phyloP scores from a whole-genome alignment of 2,797 vertebrate species.

The Sebastes steindachneri region DNA sequence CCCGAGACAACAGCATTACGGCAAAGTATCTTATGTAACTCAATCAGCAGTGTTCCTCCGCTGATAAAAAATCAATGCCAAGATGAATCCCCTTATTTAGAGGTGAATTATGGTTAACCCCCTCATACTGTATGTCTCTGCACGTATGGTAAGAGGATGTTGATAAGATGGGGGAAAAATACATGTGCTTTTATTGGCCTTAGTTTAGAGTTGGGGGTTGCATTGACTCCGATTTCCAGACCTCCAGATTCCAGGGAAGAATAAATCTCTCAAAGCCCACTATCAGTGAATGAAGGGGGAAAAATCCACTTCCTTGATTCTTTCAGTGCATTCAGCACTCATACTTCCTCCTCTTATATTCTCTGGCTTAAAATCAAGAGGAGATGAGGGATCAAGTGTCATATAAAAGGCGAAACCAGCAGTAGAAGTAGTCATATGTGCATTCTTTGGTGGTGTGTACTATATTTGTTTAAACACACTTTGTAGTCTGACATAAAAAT shows the following conservation, averaged over 20 bases:
- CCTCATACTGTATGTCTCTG: neutral
- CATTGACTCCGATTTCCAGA: slow-evolving; percentile 45
- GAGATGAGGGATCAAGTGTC: slow-evolving; percentile 31
- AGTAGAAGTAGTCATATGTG: neutral
- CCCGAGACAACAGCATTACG: slow-evolving; percentile 47
- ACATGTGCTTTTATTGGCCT: slow-evolving; percentile 46
- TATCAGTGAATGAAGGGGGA: slow-evolving; percentile 42
- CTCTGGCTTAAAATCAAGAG: slow-evolving; percentile 28
- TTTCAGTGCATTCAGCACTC: slow-evolving; percentile 55
- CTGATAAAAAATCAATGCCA: slow-evolving; percentile 56
- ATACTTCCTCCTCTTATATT: slow-evolving; percentile 54
- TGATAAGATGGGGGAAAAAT: slow-evolving; percentile 1
- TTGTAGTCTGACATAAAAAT: slow-evolving; percentile 42
- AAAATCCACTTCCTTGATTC: slow-evolving; percentile 39
- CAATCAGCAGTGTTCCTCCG: slow-evolving; percentile 39
- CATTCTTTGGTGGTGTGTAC: slow-evolving; percentile 3
- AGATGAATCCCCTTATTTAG: slow-evolving; percentile 42
- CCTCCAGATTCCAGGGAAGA: slow-evolving; percentile 45
- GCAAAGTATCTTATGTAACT: slow-evolving; percentile 52
- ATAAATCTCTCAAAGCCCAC: slow-evolving; percentile 63
- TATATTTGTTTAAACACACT: slow-evolving; percentile 23
- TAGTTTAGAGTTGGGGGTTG: slow-evolving; percentile 20
- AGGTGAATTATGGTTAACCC: slow-evolving; percentile 27
- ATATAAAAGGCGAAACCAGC: slow-evolving; percentile 32
- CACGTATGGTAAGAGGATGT: neutral